Base-by-base conservation (phyloP, 1,140 invertebrate genomes). In the Drosophila kepulauana region DNA sequence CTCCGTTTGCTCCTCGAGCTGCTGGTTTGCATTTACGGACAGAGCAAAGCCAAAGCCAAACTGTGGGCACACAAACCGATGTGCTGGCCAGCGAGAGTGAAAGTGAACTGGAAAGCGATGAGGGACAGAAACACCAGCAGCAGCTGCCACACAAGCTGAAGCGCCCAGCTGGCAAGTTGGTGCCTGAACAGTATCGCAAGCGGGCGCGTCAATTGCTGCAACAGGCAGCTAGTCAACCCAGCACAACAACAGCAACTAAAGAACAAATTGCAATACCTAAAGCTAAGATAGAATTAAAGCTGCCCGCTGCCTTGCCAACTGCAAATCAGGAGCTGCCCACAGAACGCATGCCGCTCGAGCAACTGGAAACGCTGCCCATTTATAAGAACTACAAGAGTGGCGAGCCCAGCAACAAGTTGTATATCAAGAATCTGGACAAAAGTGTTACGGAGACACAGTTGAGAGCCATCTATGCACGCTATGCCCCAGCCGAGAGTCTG, bases 391-490 rank as follows among this genome's bases (percentile, higher is more conserved):
- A 99, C 93, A 94, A 96, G 78, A 91, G 95, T 28, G 98, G 98
- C 11, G 94, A 96, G 48, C 96, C 97, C 11, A 97, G 96, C 6
- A 95, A 95, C 93, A 95, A 97, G 67, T 93, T 99, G 6, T 99
- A 99, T 88, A 96, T 99, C 38, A 99, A 99, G 92, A 99, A 99
- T 94, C 94, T 99, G 16, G 94, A 96, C 1, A 98, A 98, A 93
- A 95, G 95, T 75, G 96, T 97, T 0, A 94, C 94, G 35, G 94
- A 95, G 41, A 93, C 95, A 74, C 97, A 99, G 93, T 93, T 99
- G 3, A 94, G 96, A 79, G 95, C 94, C 78, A 96, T 99, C 71
- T 99, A 96, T 93, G 95, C 95, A 61, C 93, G 95, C 70, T 98
- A 96, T 92, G 82, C 94, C 8, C 5, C 66, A 5, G 75, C 92